Base-by-base conservation (phyloP, 1,140 invertebrate species). In the Drosophila tani region DNA sequence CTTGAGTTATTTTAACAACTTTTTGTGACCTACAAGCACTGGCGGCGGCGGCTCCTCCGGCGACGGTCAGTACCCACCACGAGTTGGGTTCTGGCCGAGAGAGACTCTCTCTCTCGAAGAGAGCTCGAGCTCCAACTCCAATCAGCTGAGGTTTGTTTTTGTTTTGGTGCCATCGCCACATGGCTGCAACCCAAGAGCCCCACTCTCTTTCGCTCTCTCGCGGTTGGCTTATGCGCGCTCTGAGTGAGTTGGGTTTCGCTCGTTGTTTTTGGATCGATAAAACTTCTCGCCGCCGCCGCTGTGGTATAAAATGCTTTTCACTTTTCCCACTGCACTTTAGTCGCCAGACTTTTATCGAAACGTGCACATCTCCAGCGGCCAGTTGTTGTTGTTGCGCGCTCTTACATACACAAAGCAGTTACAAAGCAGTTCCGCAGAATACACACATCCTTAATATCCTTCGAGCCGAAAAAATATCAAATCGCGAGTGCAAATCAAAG, bases 241-340 rank as follows among this genome's bases (percentile, higher is more conserved):
- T 58, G 60, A 65, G 63, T 59, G 84, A 77, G 83, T 84, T 88
- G 60, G 83, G 74, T 65, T 75, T 53, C 71, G 51, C 46, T 76
- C 71, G 65, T 75, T 76, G 75, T 65, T 81, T 84, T 86, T 81
- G 83, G 80, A 87, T 87, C 83, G 83, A 86, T 86, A 82, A 87
- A 82, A 86, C 79, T 86, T 79, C 57, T 81, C 78, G 76, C 63
- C 63, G 60, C 47, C 58, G 60, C 41, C 40, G 60, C 41, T 32
- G 73, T 62, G 84, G 84, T 86, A 92, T 92, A 92, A 92, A 92
- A 92, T 75, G 91, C 88, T 92, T 92, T 92, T 91, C 91, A 92
- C 91, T 92, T 92, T 92, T 92, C 87, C 91, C 75, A 69, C 74
- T 86, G 81, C 84, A 85, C 80, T 92, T 84, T 90, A 92, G 80